Evolutionary conservation across 2,888 invertebrate genomes (phyloP).

Genomic region (Chrysolina haemoptera): DNA sequence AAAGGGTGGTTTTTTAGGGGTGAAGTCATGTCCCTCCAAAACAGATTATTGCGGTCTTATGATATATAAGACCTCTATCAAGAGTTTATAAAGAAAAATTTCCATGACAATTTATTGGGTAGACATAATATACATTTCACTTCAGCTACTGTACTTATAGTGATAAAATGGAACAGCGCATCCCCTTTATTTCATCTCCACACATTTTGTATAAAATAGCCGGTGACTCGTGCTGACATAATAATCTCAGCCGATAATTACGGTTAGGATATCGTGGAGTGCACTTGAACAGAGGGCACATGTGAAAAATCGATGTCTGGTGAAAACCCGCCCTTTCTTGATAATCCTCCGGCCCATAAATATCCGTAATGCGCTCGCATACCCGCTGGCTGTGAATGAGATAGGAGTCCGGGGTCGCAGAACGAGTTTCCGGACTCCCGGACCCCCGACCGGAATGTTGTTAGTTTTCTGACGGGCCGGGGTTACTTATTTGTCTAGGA

Average conservation of each 20-base stretch:
- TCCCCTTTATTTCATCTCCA: not conserved
- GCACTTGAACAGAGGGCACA: constrained; percentile 62
- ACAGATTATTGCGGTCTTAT: too few relatives aligned
- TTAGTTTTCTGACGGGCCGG: constrained; percentile 34
- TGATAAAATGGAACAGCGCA: too few relatives aligned
- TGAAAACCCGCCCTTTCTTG: constrained; percentile 68
- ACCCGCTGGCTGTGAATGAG: constrained; percentile 70
- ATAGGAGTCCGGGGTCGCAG: constrained; percentile 60
- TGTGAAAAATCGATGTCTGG: constrained; percentile 69
- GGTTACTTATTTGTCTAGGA: constrained; percentile 29
- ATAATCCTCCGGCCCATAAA: constrained; percentile 68
- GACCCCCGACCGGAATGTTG: constrained; percentile 50
- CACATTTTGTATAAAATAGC: constrained; percentile 16
- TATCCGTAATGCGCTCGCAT: constrained; percentile 68
- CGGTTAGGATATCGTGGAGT: constrained; percentile 53
- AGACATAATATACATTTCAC: too few relatives aligned
- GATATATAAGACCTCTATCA: too few relatives aligned
- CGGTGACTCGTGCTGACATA: constrained; percentile 47
- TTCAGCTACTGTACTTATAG: too few relatives aligned
- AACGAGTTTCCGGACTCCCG: constrained; percentile 49
- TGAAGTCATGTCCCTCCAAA: too few relatives aligned
- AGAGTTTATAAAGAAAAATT: too few relatives aligned
- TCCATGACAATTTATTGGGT: too few relatives aligned
- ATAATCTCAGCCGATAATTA: constrained; percentile 42
- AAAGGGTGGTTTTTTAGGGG: too few relatives aligned